Evolutionary conservation across 92 coral and sea anemone species (phyloP), one percentile per base, ranked within the genome.

Genomic region (Blastomussa wellsi): DNA sequence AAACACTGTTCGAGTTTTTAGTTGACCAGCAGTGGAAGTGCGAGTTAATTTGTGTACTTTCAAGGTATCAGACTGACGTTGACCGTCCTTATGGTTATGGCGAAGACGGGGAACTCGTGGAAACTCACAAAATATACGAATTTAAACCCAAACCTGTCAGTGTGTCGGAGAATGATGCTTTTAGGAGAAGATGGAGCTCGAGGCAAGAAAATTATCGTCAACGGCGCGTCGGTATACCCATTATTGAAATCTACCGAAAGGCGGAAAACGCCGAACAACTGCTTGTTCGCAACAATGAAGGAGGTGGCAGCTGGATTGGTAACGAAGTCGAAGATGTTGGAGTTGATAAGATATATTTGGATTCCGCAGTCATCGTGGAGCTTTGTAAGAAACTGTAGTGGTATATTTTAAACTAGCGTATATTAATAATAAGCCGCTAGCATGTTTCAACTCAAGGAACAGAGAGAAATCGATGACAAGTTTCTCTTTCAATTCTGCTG

Each of bases 201-300:
- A 35, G 7, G 12, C 78, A 55, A 41, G 31, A 26, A 39, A 60
- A 81, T 47, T 49, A 12, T 85, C 86, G 86, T 48, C 71, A 74
- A 26, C 26, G 92, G 92, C 86, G 92, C 4, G 77, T 66, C 48
- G 93, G 90, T 67, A 79, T 90, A 59, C 93, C 93, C 11, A 87
- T 87, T 33, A 90, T 90, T 57, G 90, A 79, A 29, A 83, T 51
- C 41, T 90, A 82, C 89, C 62, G 91, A 24, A 90, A 59, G 74
- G 73, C 59, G 47, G 86, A 87, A 72, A 62, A 72, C 79, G 72
- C 42, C 10, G 52, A 52, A 37, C 78, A 86, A 77, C 74, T 76
- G 16, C 49, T 44, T 44, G 80, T 89, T 24, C 78, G 92, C 16
- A 81, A 90, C 59, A 90, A 51, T 29, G 84, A 90, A 65, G 88